Evolutionary conservation across 2,888 invertebrate species (phyloP).

Genomic region (Rhorus exstirpatorius): DNA sequence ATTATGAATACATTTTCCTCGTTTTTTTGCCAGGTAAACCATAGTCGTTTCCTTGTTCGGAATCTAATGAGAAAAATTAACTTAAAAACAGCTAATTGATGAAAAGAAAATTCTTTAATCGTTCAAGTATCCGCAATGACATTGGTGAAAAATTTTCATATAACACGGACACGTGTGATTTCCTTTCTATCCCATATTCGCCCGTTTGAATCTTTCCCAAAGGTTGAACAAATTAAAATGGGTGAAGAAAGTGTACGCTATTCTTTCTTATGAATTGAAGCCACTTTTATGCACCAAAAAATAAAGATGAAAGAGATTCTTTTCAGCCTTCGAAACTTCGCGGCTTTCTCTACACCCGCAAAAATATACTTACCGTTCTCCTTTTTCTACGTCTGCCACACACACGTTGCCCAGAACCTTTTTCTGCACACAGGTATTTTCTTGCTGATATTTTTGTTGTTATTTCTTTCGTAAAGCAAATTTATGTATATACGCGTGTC

Average conservation of each 20-base stretch:
- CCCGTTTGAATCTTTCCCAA: not conserved
- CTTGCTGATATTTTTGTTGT: constrained; percentile 17
- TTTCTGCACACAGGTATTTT: constrained; percentile 12
- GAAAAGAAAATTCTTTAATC: not conserved
- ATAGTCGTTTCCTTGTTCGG: too few relatives aligned
- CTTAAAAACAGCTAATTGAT: not conserved
- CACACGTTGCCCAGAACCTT: constrained; percentile 2
- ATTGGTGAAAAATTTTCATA: not conserved
- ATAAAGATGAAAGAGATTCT: constrained; percentile 62
- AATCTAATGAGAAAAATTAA: not conserved
- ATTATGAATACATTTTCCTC: not conserved
- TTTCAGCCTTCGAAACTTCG: constrained; percentile 33
- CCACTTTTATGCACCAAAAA: constrained; percentile 17
- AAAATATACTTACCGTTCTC: not conserved
- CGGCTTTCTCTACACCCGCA: constrained; percentile 35
- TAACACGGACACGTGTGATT: not conserved
- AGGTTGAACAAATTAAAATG: not conserved
- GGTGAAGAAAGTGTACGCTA: not conserved
- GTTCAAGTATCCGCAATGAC: too few relatives aligned
- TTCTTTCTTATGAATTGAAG: not conserved
- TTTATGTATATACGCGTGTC: constrained; percentile 58
- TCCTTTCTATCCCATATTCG: not conserved
- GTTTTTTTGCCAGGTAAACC: not conserved
- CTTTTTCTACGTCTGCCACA: not conserved
- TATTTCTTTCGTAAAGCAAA: constrained; percentile 53